Evolutionary conservation across 2,113 vertebrate species (phyloP).

Genomic region (Seriola quinqueradiata): DNA sequence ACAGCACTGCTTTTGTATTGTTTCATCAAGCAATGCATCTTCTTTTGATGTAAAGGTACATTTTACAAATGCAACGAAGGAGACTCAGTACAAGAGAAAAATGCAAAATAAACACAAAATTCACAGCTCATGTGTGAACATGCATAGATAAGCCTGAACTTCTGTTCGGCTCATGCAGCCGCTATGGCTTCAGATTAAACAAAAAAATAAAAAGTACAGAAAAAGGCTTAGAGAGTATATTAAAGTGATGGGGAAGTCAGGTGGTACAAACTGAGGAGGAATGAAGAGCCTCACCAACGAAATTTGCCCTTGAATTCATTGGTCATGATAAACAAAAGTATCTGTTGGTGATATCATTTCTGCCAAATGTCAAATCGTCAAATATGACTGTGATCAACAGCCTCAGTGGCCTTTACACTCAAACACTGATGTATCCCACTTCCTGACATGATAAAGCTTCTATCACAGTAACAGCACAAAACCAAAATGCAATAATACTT

Average conservation of each 20-base stretch:
- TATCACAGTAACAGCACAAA: not conserved
- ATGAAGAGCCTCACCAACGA: not conserved
- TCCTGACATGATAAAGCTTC: conserved; percentile 4
- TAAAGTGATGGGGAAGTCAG: not conserved
- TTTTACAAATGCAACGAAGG: not conserved
- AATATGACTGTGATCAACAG: conserved; percentile 13
- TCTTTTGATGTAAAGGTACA: not conserved
- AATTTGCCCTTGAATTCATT: not conserved
- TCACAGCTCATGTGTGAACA: not conserved
- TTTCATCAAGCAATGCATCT: not conserved
- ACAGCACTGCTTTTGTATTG: not conserved
- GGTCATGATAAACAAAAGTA: not conserved
- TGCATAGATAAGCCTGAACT: not conserved
- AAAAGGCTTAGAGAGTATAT: not conserved
- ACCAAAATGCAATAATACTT: not conserved
- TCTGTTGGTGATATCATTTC: not conserved
- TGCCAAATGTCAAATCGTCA: conserved; percentile 20
- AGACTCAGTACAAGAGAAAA: not conserved
- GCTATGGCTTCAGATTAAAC: not conserved
- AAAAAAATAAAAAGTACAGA: not conserved
- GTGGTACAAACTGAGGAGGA: not conserved
- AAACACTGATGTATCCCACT: not conserved
- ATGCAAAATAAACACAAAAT: no score
- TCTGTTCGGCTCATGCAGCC: not conserved
- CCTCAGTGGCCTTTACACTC: not conserved